Evolutionary conservation across 2,888 invertebrate genomes (phyloP).

Genomic region (Himalopsyche japonica): DNA sequence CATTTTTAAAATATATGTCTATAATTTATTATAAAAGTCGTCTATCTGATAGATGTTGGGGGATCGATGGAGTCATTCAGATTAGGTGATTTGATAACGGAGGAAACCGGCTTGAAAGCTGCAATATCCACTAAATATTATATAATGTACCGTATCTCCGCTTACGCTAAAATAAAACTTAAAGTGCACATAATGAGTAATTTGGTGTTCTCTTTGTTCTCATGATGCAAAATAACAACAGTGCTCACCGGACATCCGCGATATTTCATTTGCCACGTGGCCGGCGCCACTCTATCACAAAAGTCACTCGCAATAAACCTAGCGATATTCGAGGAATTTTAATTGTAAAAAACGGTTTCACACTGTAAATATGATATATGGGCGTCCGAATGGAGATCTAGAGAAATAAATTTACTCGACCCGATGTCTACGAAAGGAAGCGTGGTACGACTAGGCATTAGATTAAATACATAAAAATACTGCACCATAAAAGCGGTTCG

Average conservation of each 20-base stretch:
- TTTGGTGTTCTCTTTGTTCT: constrained; percentile 5
- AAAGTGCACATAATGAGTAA: constrained; percentile 9
- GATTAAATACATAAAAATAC: constrained; percentile 12
- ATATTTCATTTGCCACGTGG: too few species aligned
- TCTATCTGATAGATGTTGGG: background rate
- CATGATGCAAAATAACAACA: constrained; percentile 3
- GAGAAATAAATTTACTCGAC: background rate
- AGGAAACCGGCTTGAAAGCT: background rate
- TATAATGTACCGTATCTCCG: background rate
- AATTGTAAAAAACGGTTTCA: background rate
- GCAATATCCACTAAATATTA: background rate
- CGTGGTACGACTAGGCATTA: constrained; percentile 11
- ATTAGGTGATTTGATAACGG: background rate
- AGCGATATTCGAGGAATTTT: background rate
- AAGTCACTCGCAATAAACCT: background rate
- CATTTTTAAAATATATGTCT: background rate
- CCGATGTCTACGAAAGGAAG: constrained; percentile 2
- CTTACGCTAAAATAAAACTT: constrained; percentile 27
- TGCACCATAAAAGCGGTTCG: constrained; percentile 1
- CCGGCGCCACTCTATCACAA: background rate
- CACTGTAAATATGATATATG: background rate
- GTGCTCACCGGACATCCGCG: too few species aligned
- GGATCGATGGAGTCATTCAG: constrained; percentile 18
- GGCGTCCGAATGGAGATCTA: too few species aligned
- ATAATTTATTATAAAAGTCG: background rate